Evolutionary conservation across 2,797 vertebrate species (phyloP).

Genomic region (Acrocephalus scirpaceus): DNA sequence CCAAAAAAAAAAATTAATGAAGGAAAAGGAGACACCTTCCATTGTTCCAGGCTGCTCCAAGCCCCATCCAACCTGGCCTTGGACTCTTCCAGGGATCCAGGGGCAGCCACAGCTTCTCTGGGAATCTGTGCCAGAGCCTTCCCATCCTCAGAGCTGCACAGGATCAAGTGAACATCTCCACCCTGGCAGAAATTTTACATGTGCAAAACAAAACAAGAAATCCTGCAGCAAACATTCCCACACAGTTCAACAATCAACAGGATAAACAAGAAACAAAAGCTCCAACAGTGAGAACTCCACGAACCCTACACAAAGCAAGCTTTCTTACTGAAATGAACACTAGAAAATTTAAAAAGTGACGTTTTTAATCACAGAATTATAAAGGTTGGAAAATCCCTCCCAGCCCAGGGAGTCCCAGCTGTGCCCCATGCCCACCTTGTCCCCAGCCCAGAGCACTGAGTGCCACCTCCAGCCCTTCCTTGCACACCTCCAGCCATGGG

Average conservation of each 20-base stretch:
- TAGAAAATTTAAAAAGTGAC: neutral
- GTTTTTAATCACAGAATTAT: neutral
- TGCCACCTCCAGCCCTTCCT: neutral
- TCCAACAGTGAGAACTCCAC: neutral
- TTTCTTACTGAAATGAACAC: neutral
- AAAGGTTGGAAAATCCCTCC: rapidly evolving
- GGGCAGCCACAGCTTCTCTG: neutral
- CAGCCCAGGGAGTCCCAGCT: rapidly evolving
- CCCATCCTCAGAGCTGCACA: neutral
- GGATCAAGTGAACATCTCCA: neutral
- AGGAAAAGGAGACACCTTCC: neutral
- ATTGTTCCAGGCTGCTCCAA: neutral
- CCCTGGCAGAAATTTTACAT: neutral
- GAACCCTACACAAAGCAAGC: rapidly evolving
- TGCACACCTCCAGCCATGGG: neutral
- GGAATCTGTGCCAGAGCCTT: neutral
- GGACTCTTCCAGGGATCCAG: neutral
- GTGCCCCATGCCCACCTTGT: neutral
- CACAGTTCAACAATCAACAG: neutral
- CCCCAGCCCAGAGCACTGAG: neutral
- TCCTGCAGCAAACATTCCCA: neutral
- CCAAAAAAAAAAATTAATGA: neutral
- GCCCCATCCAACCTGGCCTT: neutral
- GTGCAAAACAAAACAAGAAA: neutral
- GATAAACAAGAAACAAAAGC: neutral